Percentiles rank a stretch among this genome's conserved stretches.
These are phyloP conservation scores for Nebria ingens DNA, from an alignment of 1,140 invertebrate species.

Conservation along the genomic window DNA sequence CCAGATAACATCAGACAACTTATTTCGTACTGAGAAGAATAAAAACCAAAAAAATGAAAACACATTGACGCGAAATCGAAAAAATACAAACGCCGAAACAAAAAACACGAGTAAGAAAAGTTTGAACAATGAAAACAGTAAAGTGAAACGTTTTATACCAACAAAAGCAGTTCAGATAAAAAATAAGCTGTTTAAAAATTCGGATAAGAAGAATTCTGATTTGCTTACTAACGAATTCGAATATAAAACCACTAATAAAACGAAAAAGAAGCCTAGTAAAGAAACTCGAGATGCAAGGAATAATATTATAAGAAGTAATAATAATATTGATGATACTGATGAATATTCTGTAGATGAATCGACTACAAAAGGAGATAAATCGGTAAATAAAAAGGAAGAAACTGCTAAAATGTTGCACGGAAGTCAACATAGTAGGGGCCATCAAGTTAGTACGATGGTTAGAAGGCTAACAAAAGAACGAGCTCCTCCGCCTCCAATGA, in stretches of 20 bases:
- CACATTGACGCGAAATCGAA: too few species aligned
- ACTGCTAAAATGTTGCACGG: conserved; percentile 51
- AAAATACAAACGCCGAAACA: too few species aligned
- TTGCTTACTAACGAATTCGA: conserved; percentile 11
- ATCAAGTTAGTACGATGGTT: conserved; percentile 52
- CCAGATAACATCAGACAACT: too few species aligned
- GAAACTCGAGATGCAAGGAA: neutral
- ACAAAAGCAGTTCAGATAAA: conserved; percentile 23
- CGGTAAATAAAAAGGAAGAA: conserved; percentile 21
- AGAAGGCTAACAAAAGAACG: conserved; percentile 51
- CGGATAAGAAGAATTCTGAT: conserved; percentile 13
- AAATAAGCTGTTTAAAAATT: conserved; percentile 18
- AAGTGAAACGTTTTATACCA: too few species aligned
- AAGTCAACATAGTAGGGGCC: conserved; percentile 52
- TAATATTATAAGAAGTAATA: neutral
- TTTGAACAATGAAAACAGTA: too few species aligned
- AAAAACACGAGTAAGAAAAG: too few species aligned
- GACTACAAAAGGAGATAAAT: neutral
- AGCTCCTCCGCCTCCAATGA: conserved; percentile 49
- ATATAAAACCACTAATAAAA: conserved; percentile 2
- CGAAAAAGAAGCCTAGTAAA: conserved; percentile 10
- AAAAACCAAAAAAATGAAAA: too few species aligned
- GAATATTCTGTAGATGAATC: too few species aligned
- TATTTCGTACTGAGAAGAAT: too few species aligned
- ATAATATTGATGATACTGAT: neutral